Evolutionary conservation across 2,888 invertebrate species (phyloP), one percentile per base, ranked within the genome.

Genomic region (Andrena haemorrhoa): DNA sequence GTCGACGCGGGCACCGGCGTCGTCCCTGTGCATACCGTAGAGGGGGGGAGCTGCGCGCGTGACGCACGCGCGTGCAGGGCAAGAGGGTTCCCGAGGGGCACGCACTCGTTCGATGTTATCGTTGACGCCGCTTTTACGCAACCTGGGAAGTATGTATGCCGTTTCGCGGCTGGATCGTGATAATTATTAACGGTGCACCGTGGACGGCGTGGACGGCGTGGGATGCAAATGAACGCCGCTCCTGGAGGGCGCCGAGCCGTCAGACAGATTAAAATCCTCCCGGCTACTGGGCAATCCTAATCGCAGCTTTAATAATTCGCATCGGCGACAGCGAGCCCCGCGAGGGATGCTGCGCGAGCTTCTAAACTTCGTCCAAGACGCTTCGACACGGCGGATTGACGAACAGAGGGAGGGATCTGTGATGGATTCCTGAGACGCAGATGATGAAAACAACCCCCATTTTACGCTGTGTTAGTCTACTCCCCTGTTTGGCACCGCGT

Each of bases 31-130:
- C 41, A 5, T 16, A 41, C 0, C 12, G 16, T 1, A 23, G 23
- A 74, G 64, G 33, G 49, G 60, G 29, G 12, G 70, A 51, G 51
- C 49, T 61, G 65, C 47, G 75, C 68, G 82, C 75, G 75, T 82
- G 61, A 75, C 66, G 71, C 82, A 82, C 56, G 74, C 58, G 47
- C 64, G 58, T n/a, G 49, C 68, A 20, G 16, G 16, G 41, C 61
- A 49, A 23, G 20, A 35, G 60, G 23, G 51, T 60, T 61, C 71
- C 74, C 56, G 68, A 41, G 87, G 73, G 77, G 74, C 77, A 83
- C 83, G 80, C 81, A 82, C 81, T 83, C 85, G 85, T 79, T 83
- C 85, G 86, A 35, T 41, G 82, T 88, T 89, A 89, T 90, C 90
- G 65, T 8, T 56, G 49, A 68, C 79, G 71, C 72, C 68, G 75